Evolutionary conservation across 2,888 invertebrate genomes (phyloP).

Genomic region (Oligia fasciuncula): DNA sequence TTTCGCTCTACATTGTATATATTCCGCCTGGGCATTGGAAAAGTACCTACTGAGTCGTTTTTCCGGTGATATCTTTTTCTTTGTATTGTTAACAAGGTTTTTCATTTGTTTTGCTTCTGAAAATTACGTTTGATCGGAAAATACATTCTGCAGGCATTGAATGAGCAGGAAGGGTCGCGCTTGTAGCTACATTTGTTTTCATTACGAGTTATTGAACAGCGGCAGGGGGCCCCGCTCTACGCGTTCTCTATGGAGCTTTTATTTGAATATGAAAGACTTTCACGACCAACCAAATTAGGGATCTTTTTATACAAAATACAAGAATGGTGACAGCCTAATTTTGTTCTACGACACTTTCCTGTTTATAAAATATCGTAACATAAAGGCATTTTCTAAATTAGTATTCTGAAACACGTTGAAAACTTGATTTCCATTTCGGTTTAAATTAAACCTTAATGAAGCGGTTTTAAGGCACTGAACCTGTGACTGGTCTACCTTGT

Average conservation of each 20-base stretch:
- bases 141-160: slow-evolving; percentile 75
- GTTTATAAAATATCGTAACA: slow-evolving; percentile 28
- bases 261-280: slow-evolving; percentile 77
- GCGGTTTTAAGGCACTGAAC: slow-evolving; percentile 22
- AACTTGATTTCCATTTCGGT: slow-evolving; percentile 46
- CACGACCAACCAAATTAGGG: slow-evolving; percentile 64
- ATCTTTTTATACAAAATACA: slow-evolving; percentile 48
- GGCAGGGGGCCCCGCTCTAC: slow-evolving; percentile 71
- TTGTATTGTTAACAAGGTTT: slow-evolving; percentile 61
- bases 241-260: slow-evolving; percentile 74
- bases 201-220: slow-evolving; percentile 83
- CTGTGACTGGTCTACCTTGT: slow-evolving; percentile 9
- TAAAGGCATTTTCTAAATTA: slow-evolving; percentile 38
- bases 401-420: slow-evolving; percentile 37
- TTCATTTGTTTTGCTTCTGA: slow-evolving; percentile 69
- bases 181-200: slow-evolving; percentile 84
- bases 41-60: slow-evolving; percentile 23
- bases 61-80: slow-evolving; percentile 55
- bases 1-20: slow-evolving; percentile 36
- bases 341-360: slow-evolving; percentile 36
- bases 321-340: slow-evolving; percentile 27
- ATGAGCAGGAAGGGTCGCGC: slow-evolving; percentile 80
- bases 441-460: slow-evolving; percentile 32
- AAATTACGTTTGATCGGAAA: slow-evolving; percentile 79
- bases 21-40: slow-evolving; percentile 20